phyloP scores from a whole-genome alignment of 2,797 vertebrate species.

The Myotis findleyi region DNA sequence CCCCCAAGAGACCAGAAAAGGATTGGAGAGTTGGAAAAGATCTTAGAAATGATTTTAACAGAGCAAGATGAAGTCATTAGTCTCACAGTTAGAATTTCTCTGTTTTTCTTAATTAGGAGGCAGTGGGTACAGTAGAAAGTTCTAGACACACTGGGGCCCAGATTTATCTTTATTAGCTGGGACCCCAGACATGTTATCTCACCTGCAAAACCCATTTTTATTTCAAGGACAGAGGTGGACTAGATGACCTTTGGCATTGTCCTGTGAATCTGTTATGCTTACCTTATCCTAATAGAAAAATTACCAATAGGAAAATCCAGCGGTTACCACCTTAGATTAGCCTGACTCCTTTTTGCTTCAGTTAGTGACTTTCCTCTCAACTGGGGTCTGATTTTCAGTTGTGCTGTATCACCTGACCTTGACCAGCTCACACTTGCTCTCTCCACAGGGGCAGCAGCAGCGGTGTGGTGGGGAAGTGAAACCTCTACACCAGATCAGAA shows the following conservation, averaged over 20 bases:
- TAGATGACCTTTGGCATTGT: neutral
- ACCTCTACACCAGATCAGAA: neutral
- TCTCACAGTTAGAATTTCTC: neutral
- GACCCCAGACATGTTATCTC: neutral
- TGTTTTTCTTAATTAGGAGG: slow-evolving; percentile 38
- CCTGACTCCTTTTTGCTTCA: neutral
- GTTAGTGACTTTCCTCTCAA: neutral
- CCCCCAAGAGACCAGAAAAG: neutral
- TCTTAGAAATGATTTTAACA: slow-evolving; percentile 22
- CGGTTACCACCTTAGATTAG: neutral
- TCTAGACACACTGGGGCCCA: neutral
- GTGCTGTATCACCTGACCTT: neutral
- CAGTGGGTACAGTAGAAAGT: neutral
- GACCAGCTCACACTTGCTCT: neutral
- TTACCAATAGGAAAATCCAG: neutral
- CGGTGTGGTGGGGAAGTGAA: accelerated
- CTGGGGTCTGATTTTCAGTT: neutral
- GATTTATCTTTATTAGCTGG: slow-evolving; percentile 20
- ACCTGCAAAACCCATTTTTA: neutral
- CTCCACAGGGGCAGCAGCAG: neutral
- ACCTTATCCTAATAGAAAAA: neutral
- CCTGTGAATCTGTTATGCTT: neutral
- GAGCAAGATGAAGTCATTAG: neutral
- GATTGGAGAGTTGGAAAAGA: neutral
- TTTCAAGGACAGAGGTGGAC: neutral